phyloP scores from a whole-genome alignment of 2,113 vertebrate species.

The Riparia riparia region DNA sequence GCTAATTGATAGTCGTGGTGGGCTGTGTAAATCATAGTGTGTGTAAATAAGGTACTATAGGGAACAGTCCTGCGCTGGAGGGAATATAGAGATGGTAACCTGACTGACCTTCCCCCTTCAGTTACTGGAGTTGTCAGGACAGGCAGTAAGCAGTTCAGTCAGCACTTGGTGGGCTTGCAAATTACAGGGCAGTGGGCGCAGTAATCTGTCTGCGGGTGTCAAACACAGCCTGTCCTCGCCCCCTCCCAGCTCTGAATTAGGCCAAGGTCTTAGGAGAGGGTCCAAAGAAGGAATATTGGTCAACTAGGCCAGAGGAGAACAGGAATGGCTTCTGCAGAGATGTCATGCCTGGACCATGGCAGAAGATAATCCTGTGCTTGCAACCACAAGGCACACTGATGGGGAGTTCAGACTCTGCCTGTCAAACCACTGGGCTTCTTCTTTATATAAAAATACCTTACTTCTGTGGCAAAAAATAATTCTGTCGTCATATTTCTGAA shows the following conservation, averaged over 20 bases:
- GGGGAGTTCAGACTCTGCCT: not conserved
- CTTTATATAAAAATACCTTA: not conserved
- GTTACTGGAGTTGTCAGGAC: fast-evolving
- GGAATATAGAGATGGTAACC: not conserved
- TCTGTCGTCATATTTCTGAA: not conserved
- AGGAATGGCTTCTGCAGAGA: not conserved
- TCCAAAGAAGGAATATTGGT: not conserved
- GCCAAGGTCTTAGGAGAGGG: not conserved
- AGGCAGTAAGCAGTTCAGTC: fast-evolving
- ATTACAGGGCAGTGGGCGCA: fast-evolving
- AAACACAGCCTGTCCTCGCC: not conserved
- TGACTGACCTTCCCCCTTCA: not conserved
- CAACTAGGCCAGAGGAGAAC: not conserved
- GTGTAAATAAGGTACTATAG: fast-evolving
- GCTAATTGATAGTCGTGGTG: not conserved
- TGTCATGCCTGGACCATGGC: not conserved
- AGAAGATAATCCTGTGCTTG: not conserved
- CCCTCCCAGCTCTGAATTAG: not conserved
- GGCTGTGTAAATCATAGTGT: not conserved
- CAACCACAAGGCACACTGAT: too few species aligned
- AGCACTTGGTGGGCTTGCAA: not conserved
- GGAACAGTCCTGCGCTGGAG: not conserved
- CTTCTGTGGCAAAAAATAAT: not conserved
- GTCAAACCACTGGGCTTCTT: not conserved
- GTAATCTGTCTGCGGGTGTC: too few species aligned